Conservation (phyloP, 2,888 invertebrate species). For the Crepidodera aurea region DNA sequence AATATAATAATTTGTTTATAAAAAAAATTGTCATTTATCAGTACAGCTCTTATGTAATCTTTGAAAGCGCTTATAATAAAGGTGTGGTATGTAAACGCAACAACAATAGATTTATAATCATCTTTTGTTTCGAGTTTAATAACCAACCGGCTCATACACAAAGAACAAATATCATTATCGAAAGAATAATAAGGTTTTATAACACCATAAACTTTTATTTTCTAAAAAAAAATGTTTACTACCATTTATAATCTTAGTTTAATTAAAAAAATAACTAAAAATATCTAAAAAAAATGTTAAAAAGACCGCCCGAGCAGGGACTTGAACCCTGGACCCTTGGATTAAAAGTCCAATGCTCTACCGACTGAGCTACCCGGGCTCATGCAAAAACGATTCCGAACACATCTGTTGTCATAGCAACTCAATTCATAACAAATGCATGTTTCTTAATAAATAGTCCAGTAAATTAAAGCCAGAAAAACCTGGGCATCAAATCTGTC, state of each 20-base stretch:
- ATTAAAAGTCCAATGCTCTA: conserved; percentile 81
- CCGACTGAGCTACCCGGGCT: conserved; percentile 79
- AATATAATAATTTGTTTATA: too few relatives aligned
- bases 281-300: conserved; percentile 3
- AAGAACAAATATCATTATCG: not conserved
- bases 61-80: not conserved
- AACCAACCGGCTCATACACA: not conserved
- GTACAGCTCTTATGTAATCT: not conserved
- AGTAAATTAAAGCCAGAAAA: too few relatives aligned
- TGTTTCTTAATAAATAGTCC: too few relatives aligned
- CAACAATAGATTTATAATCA: conserved; percentile 17
- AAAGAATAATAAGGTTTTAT: not conserved
- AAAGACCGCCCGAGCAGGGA: conserved; percentile 34
- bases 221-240: not conserved
- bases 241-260: not conserved
- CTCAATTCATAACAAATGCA: not conserved
- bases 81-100: conserved; percentile 17
- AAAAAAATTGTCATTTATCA: too few relatives aligned
- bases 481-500: too few relatives aligned
- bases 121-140: conserved; percentile 10
- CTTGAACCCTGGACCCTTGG: conserved; percentile 77
- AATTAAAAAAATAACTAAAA: not conserved
- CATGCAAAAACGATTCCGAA: not conserved
- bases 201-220: not conserved
- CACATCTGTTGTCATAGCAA: not conserved